These are phyloP conservation scores for Acanthosepion pharaonis DNA, from an alignment of 2,888 invertebrate species.

Conservation along the genomic window DNA sequence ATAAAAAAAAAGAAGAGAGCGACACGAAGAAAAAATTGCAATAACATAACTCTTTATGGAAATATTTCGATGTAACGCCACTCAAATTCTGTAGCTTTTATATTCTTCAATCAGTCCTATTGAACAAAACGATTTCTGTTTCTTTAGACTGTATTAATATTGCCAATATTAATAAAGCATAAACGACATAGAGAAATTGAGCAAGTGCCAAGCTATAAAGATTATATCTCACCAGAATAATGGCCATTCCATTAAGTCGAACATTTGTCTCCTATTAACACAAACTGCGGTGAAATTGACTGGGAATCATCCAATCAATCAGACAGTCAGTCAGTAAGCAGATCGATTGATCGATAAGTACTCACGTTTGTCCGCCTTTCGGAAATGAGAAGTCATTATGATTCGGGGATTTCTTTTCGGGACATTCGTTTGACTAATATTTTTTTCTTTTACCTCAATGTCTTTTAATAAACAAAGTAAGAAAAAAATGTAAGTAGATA, in stretches of 20 bases:
- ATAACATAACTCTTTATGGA: not conserved
- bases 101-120: not conserved
- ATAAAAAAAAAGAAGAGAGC: not conserved
- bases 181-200: not conserved
- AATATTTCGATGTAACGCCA: not conserved
- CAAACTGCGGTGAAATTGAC: constrained; percentile 33
- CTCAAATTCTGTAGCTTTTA: not conserved
- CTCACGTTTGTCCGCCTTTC: not conserved
- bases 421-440: not conserved
- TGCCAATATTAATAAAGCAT: not conserved
- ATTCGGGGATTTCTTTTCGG: not conserved
- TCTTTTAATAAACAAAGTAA: not conserved
- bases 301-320: not conserved
- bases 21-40: not conserved
- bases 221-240: constrained; percentile 22
- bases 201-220: constrained; percentile 11
- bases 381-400: not conserved
- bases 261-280: constrained; percentile 14
- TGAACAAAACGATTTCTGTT: constrained; percentile 9
- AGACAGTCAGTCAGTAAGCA: not conserved
- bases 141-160: not conserved
- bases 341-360: not conserved
- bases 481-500: too few relatives aligned
- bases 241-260: constrained; percentile 21
- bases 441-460: not conserved